phyloP scores from a whole-genome alignment of 2,113 vertebrate genomes.

The Dasyornis broadbenti region DNA sequence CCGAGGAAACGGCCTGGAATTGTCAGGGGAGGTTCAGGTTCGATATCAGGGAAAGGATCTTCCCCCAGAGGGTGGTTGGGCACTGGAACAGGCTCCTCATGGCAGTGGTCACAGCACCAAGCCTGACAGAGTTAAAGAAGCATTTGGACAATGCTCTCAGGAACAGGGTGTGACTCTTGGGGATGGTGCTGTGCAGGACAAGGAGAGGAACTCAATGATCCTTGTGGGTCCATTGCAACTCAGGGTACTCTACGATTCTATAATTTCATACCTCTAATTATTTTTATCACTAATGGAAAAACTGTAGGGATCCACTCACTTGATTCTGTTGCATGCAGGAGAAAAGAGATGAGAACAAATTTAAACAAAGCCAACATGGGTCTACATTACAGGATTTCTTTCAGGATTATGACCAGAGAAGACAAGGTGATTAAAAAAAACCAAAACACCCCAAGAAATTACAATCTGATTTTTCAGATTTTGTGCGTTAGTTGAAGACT shows the following conservation, averaged over 20 bases:
- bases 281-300: background rate
- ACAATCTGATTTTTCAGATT: background rate
- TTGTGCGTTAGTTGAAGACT: background rate
- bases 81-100: background rate
- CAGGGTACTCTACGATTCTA: background rate
- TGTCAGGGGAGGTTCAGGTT: background rate
- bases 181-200: background rate
- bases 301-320: background rate
- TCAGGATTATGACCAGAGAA: background rate
- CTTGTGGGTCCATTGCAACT: background rate
- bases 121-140: background rate
- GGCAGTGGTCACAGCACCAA: background rate
- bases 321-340: background rate
- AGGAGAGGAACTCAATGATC: background rate
- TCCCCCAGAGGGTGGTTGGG: background rate
- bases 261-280: background rate
- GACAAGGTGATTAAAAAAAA: background rate
- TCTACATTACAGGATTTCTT: background rate
- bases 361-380: background rate
- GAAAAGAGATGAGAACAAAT: background rate
- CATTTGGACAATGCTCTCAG: background rate
- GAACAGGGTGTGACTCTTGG: background rate
- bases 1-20: background rate
- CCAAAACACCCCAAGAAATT: background rate
- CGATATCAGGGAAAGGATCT: background rate